phyloP scores from a whole-genome alignment of 2,888 invertebrate species.

The Mactromeris polynyma region DNA sequence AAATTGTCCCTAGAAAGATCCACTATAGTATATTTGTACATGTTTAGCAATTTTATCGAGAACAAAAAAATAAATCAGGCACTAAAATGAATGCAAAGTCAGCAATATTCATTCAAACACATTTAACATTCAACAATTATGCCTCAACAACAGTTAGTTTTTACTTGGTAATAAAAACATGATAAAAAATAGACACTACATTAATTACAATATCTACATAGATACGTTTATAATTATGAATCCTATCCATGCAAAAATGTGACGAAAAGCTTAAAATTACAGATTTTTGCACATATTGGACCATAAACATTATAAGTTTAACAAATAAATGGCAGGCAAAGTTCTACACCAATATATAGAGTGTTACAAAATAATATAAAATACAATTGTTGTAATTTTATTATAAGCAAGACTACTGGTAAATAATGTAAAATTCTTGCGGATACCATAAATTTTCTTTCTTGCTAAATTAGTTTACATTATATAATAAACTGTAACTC shows the following conservation, averaged over 20 bases:
- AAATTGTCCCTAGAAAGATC: not conserved
- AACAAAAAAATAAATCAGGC: not conserved
- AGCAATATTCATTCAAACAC: not conserved
- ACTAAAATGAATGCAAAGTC: constrained; percentile 2
- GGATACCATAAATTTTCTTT: no score
- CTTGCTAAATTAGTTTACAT: no score
- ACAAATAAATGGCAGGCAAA: constrained; percentile 9
- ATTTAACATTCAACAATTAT: constrained; percentile 25
- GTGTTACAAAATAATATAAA: not conserved
- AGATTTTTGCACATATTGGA: constrained; percentile 20
- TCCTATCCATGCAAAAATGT: constrained; percentile 20
- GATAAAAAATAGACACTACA: constrained; percentile 32
- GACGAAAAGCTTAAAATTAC: constrained; percentile 14
- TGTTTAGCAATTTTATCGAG: not conserved
- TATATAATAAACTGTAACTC: not conserved
- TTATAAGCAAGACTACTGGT: not conserved
- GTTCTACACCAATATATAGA: not conserved
- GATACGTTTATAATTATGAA: not conserved
- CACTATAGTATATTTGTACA: not conserved
- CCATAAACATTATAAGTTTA: not conserved
- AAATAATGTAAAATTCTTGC: no score
- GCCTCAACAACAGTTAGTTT: constrained; percentile 37
- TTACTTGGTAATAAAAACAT: constrained; percentile 25
- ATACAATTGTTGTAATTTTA: not conserved
- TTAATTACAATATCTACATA: constrained; percentile 42